Base-by-base conservation (phyloP, 2,797 vertebrate species). In the Anniella stebbinsi region DNA sequence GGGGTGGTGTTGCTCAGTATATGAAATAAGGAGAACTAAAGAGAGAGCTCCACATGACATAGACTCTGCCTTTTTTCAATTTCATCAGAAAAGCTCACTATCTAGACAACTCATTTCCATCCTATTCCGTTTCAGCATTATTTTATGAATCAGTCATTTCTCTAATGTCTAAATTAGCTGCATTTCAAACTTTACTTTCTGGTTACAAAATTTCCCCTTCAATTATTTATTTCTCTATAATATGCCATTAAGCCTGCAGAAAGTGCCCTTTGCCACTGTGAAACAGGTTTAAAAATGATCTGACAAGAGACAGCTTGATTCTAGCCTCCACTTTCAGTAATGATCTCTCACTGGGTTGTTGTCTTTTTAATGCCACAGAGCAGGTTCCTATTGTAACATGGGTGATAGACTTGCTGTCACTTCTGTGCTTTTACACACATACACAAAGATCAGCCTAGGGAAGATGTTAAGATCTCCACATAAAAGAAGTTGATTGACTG, bases 151-250 rank as follows among this genome's bases (percentile, higher is more conserved):
- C 25, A 33, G 2, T 73, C 45, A 41, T 75, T 7, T 45, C 45
- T 69, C 9, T 83, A 73, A 89, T 21, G 73, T 81, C 54, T 63
- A 84, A 89, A 93, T 83, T 91, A 94, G 60, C 76, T 84, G n/a
- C 15, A 80, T 92, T 80, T 87, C 72, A 80, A 83, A 69, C 18
- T 84, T 91, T 86, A 67, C 73, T 85, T 92, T 91, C 63, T 30
- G 41, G 10, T 80, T 85, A 17, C 51, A 33, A 80, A 92, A 91
- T 87, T 23, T 92, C 67, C 41, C 88, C 18, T 87, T 88, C 84
- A 78, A 75, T 92, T 69, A 77, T 21, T 88, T 88, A 82, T 90
- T 90, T 66, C 25, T 51, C 51, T 54, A 60, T 76, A 95, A 87
- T 21, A 7, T 48, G 72, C n/a, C n/a, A 63, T 81, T 67, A 91